Conservation (phyloP, 2,888 invertebrate species). For the Agrotis puta region DNA sequence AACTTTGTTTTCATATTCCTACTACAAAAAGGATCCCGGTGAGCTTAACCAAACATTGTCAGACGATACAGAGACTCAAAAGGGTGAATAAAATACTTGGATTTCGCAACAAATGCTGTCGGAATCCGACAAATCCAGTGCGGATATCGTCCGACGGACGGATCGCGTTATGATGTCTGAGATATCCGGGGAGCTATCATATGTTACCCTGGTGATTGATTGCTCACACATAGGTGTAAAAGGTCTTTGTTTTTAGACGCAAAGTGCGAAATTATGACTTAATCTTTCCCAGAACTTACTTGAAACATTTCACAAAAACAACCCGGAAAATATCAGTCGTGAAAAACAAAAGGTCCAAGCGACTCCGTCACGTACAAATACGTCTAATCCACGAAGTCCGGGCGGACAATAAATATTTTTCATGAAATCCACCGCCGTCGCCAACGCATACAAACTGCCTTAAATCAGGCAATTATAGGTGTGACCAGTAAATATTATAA, state of each 20-base stretch:
- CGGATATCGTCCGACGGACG: constrained; percentile 73
- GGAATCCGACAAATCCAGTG: constrained; percentile 82
- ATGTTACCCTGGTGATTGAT: constrained; percentile 73
- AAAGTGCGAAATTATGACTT: not conserved
- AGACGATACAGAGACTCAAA: constrained; percentile 72
- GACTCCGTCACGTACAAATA: constrained; percentile 86
- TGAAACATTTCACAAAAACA: constrained; percentile 36
- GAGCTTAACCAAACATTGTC: constrained; percentile 70
- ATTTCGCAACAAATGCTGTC: constrained; percentile 75
- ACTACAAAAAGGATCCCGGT: constrained; percentile 66
- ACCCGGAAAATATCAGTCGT: constrained; percentile 50
- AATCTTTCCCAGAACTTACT: constrained; percentile 8
- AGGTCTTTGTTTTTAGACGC: constrained; percentile 20
- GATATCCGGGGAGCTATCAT: constrained; percentile 67
- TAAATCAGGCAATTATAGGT: constrained; percentile 90
- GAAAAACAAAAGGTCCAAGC: constrained; percentile 69
- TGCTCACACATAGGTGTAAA: constrained; percentile 46
- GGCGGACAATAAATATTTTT: constrained; percentile 89
- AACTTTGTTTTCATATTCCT: constrained; percentile 53
- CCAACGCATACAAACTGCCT: constrained; percentile 88
- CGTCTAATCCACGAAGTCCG: constrained; percentile 86
- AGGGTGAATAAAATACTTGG: constrained; percentile 87
- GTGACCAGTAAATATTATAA: constrained; percentile 88
- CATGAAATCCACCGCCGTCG: constrained; percentile 85
- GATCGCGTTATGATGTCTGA: constrained; percentile 76